Conservation (phyloP, 1,140 invertebrate species). For the Physella acuta region DNA sequence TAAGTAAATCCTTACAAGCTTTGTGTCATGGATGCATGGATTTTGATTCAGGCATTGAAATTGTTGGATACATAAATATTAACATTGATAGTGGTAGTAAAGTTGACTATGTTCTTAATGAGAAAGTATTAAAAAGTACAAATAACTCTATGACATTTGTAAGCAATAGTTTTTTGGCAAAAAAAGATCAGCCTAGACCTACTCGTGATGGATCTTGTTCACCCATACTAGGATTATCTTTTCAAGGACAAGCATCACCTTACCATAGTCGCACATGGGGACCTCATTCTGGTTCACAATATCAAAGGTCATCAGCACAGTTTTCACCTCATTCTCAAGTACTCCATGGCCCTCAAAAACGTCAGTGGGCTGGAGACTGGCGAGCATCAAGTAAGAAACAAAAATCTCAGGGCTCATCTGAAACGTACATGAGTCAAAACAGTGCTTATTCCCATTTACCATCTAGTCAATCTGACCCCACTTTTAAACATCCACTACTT, state of each 20-base stretch:
- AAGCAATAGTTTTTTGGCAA: conserved; percentile 32
- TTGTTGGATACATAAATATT: conserved; percentile 32
- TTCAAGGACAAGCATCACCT: not conserved
- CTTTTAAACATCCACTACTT: conserved; percentile 3
- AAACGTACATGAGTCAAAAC: too few relatives aligned
- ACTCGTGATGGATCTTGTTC: conserved; percentile 9
- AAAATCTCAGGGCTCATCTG: not conserved
- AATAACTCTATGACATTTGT: conserved; percentile 31
- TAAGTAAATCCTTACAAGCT: conserved; percentile 31
- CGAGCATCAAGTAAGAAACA: conserved; percentile 16
- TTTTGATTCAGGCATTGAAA: conserved; percentile 31
- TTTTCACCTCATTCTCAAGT: conserved; percentile 20
- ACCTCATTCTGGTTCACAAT: not conserved
- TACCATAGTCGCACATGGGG: not conserved
- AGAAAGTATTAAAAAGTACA: conserved; percentile 31
- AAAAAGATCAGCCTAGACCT: conserved; percentile 15
- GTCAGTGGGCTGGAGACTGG: conserved; percentile 17
- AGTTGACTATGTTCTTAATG: conserved; percentile 32
- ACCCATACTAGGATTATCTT: conserved; percentile 2
- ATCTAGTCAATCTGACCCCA: not conserved
- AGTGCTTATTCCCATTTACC: not conserved
- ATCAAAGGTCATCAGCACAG: not conserved
- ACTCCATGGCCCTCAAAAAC: conserved; percentile 10
- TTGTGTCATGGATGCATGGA: conserved; percentile 33
- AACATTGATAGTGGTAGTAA: conserved; percentile 29